Evolutionary conservation across 2,113 vertebrate species (phyloP).

Genomic region (Dipodomys stephensi): DNA sequence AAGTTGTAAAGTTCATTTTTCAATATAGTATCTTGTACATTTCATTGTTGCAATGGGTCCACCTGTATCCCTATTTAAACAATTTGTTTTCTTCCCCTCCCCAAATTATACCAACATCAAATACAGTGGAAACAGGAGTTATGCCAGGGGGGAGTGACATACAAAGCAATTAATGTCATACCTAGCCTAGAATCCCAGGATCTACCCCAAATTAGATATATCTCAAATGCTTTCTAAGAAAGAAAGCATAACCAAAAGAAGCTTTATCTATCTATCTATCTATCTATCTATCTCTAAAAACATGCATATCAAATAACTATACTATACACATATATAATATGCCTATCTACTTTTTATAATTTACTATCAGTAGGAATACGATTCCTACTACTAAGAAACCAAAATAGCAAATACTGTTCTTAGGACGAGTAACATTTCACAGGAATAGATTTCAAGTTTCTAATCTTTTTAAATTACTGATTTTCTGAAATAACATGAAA

Average conservation of each 20-base stretch:
- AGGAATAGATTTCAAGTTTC: background rate
- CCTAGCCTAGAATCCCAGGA: background rate
- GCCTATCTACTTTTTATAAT: too few species aligned
- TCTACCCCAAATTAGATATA: background rate
- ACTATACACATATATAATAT: background rate
- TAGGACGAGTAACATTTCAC: background rate
- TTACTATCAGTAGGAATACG: too few species aligned
- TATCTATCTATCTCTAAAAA: background rate
- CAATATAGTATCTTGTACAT: too few species aligned
- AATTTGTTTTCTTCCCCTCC: too few species aligned
- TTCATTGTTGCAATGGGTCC: too few species aligned
- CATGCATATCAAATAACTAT: background rate
- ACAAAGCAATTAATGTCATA: background rate
- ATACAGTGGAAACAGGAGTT: too few species aligned
- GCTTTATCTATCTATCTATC: background rate
- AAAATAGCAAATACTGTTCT: background rate
- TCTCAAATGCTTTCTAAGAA: background rate
- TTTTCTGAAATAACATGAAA: slow-evolving; percentile 20
- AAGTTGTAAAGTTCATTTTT: too few species aligned
- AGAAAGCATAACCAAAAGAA: background rate
- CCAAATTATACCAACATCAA: too few species aligned
- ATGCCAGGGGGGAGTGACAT: too few species aligned
- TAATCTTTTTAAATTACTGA: slow-evolving; percentile 16
- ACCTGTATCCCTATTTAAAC: too few species aligned
- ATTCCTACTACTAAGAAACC: background rate